Conservation (phyloP, 2,888 invertebrate genomes). For the Cepaea hortensis region DNA sequence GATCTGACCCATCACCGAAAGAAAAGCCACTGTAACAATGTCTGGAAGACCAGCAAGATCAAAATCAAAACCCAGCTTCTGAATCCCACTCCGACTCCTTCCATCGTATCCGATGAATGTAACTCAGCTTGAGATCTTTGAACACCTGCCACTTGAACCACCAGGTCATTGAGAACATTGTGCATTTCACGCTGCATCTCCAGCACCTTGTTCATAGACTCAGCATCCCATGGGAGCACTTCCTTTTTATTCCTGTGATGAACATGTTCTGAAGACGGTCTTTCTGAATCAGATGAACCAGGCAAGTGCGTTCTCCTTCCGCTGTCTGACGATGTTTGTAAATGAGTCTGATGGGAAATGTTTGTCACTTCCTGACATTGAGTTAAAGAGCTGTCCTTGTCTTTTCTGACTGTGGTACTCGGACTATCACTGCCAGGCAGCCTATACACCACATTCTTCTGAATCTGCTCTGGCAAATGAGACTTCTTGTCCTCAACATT, state of each 20-base stretch:
- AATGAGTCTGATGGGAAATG: neutral
- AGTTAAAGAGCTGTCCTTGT: conserved; percentile 21
- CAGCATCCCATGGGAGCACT: neutral
- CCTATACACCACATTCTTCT: neutral
- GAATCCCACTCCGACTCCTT: conserved; percentile 31
- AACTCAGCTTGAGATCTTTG: conserved; percentile 47
- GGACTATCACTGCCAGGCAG: neutral
- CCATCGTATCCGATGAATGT: neutral
- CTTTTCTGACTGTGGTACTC: neutral
- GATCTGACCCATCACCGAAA: conserved; percentile 20
- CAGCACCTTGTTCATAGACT: conserved; percentile 45
- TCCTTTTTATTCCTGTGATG: conserved; percentile 53
- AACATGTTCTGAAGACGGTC: conserved; percentile 6
- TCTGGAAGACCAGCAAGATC: conserved; percentile 60
- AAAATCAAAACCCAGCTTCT: conserved; percentile 62
- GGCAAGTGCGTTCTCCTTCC: neutral
- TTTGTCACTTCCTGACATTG: neutral
- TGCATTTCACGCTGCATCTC: conserved; percentile 64
- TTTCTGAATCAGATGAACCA: neutral
- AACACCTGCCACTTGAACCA: conserved; percentile 56
- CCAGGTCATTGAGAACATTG: conserved; percentile 56
- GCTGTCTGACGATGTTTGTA: conserved; percentile 13
- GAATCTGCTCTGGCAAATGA: neutral
- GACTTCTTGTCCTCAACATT: conserved; percentile 2
- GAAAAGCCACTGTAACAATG: conserved; percentile 65